Percentiles rank a stretch among this genome's conserved stretches.
These are phyloP conservation scores for Dryobota labecula DNA, from an alignment of 2,888 invertebrate genomes.

Conservation along the genomic window DNA sequence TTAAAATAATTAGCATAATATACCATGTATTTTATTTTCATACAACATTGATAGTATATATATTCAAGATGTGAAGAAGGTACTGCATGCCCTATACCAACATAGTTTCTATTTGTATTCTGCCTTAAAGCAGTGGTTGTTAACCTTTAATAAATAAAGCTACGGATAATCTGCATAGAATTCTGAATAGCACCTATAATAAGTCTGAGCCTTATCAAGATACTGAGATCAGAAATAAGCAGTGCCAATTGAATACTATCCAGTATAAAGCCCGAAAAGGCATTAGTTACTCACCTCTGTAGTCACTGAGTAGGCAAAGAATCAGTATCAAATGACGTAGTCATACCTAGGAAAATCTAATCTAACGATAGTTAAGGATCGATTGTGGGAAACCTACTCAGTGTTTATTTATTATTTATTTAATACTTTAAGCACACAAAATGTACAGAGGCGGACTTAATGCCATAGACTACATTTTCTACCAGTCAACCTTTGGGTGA, in stretches of 20 bases:
- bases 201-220: neutral
- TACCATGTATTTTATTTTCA: constrained; percentile 12
- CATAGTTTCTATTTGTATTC: neutral
- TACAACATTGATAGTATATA: neutral
- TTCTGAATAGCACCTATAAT: neutral
- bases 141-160: neutral
- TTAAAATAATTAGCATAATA: neutral
- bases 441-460: too few relatives aligned
- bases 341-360: neutral
- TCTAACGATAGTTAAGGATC: neutral
- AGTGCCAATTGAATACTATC: constrained; percentile 10
- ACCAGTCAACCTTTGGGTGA: too few relatives aligned
- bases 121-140: neutral
- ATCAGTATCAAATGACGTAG: neutral
- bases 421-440: too few relatives aligned
- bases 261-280: neutral
- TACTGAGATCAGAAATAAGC: neutral
- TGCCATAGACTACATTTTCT: too few relatives aligned
- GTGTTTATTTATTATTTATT: too few relatives aligned
- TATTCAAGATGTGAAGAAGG: neutral
- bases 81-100: neutral
- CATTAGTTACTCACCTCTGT: neutral
- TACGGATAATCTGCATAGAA: neutral
- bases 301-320: neutral
- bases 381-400: neutral